Evolutionary conservation across 37 sponge, comb jelly and placozoan genomes (phyloP).

Genomic region (Ephydatia muelleri): DNA sequence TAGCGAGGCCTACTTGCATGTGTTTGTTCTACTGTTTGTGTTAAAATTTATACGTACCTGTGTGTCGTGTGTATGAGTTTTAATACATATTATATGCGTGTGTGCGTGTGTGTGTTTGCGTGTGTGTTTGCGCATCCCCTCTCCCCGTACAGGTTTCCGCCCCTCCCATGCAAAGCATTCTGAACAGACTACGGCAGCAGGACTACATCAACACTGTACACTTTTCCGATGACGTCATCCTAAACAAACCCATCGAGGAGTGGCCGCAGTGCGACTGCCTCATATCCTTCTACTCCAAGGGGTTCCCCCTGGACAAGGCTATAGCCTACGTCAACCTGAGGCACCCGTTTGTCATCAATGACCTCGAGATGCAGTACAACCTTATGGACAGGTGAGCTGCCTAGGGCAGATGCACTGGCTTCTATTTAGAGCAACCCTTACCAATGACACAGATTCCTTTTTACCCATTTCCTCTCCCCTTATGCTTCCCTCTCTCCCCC

Average conservation of each 20-base stretch:
- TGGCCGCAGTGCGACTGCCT: conserved; percentile 90
- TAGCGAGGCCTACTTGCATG: too few relatives aligned
- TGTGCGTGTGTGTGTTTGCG: not conserved
- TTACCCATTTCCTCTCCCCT: not conserved
- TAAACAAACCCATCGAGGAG: conserved; percentile 72
- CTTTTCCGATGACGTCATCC: conserved; percentile 77
- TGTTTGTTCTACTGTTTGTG: not conserved
- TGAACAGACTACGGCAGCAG: conserved; percentile 53
- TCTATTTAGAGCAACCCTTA: not conserved
- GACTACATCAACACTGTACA: conserved; percentile 67
- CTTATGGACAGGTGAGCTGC: conserved; percentile 78
- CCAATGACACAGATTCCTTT: not conserved
- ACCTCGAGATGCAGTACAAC: conserved; percentile 79
- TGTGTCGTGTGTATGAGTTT: not conserved
- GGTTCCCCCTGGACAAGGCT: conserved; percentile 81
- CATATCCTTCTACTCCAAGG: conserved; percentile 92
- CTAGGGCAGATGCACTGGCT: not conserved
- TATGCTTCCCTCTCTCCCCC: not conserved
- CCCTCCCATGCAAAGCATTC: conserved; percentile 84
- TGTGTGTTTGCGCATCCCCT: not conserved
- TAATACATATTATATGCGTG: not conserved
- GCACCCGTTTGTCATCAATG: conserved; percentile 87
- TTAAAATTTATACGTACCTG: not conserved
- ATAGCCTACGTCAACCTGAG: conserved; percentile 83
- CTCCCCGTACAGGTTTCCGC: conserved; percentile 56